Conservation (phyloP, 2,113 vertebrate genomes). For the Oreochromis spilurus region DNA sequence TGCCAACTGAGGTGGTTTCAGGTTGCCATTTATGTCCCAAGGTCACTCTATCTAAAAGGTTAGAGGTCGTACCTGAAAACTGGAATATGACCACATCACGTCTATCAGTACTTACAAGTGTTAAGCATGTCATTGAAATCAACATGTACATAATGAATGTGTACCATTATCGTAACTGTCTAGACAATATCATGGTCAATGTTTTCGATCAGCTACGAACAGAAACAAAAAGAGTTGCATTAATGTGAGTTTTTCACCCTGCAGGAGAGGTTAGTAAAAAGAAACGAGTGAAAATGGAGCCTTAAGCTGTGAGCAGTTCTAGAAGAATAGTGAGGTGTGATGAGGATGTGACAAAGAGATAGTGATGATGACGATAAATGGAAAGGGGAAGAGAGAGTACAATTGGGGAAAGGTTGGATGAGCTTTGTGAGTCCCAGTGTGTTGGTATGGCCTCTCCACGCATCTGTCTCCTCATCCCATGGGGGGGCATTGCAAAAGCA, state of each 20-base stretch:
- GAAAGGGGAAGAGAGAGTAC: slow-evolving; percentile 9
- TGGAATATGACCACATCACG: neutral
- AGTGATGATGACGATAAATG: neutral
- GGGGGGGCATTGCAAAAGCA: neutral
- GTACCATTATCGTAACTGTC: neutral
- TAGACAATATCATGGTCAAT: neutral
- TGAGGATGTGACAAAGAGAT: neutral
- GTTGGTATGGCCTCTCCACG: slow-evolving; percentile 5
- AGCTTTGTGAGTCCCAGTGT: slow-evolving; percentile 2
- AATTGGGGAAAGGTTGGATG: slow-evolving; percentile 10
- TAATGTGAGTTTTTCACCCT: neutral
- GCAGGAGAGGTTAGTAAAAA: neutral
- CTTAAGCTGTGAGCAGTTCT: neutral
- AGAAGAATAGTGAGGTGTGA: neutral
- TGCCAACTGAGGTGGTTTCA: neutral
- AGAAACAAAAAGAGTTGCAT: neutral
- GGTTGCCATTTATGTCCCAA: neutral
- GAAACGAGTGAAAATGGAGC: neutral
- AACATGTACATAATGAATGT: neutral
- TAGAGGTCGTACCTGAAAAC: neutral
- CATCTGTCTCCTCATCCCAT: slow-evolving; percentile 42
- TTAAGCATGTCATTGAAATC: neutral
- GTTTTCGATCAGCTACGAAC: neutral
- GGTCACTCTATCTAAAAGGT: neutral
- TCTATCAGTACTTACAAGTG: neutral